Evolutionary conservation across 2,888 invertebrate genomes (phyloP), one percentile per base, ranked within the genome.

Genomic region (Tribolium freemani): DNA sequence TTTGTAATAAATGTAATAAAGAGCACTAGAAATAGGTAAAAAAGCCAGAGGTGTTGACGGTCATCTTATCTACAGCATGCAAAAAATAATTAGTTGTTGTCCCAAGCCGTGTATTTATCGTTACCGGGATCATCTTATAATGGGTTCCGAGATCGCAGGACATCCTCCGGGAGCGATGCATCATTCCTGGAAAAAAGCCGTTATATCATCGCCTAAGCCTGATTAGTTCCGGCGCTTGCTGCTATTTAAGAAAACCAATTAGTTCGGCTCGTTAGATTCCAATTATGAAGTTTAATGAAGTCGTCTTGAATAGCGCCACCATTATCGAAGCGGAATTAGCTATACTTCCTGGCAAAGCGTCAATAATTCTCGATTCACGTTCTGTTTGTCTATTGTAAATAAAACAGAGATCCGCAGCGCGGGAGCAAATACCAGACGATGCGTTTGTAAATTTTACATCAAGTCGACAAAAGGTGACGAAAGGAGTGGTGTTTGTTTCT

Each of bases 241-340:
- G 53, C 53, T 45, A 64, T 60, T 56, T 54, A 69, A 60, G 69
- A 69, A 69, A 69, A 56, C 51, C 58, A 69, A 58, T 69, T 58
- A 60, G 44, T 58, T 44, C 26, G 60, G 21, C 60, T 69, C 58
- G 69, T 69, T 69, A 69, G 69, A 48, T 58, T 69, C 60, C 51
- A 69, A 69, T 69, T 69, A 69, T 51, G 60, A 58, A 60, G 60
- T 56, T 69, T 69, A 69, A 69, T 69, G 69, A 69, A 54, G 64
- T 64, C 45, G 45, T 64, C 53, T 50, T 48, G 38, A 63, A 61
- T 61, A 31, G 50, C 57, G 63, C 13, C 31, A 21, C 9, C 48
- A 61, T 46, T 31, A 57, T 11, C 56, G 9, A 13, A 1, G 10
- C 20, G 26, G 20, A 53, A 53, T 21, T 53, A 53, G 38, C 6